Base-by-base conservation (phyloP, 2,113 vertebrate genomes). In the Lutjanus erythropterus region DNA sequence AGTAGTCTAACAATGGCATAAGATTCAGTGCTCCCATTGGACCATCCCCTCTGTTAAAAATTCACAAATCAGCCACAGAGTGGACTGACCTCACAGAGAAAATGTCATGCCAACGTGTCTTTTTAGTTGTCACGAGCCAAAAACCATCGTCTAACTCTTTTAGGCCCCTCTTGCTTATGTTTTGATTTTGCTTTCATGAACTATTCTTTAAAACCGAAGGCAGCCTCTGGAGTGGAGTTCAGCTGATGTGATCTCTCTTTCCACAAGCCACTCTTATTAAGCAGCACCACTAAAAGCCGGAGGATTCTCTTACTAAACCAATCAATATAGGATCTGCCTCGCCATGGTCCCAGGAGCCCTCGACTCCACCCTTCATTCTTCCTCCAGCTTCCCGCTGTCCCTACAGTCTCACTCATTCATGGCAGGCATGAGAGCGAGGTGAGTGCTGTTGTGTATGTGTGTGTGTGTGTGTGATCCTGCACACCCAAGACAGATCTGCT, bases 231-330 rank as follows among this genome's bases (percentile, higher is more conserved):
- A 84, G 86, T 90, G 73, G 84, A 90, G 88, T 83, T 88, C 81
- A 81, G 84, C 83, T 83, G 81, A 91, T 87, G 83, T 42, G 84
- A 91, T 86, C 89, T 77, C 71, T 83, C 86, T 90, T 87, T 87
- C 80, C 80, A 86, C 85, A 74, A 91, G 82, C 84, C 76, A 72
- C 82, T 90, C 90, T 91, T 89, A 92, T 93, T 92, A 92, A 92
- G 88, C 83, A 91, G 88, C 85, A 80, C 80, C 86, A 91, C 89
- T 91, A 92, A 93, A 93, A 91, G 92, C 87, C 69, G 2, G 73
- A 90, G 91, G 92, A 94, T 94, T 93, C 81, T 87, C 91, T 93
- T 92, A 91, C 91, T 87, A 86, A 90, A 92, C 83, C 84, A 93
- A 93, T 93, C 93, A 89, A 94, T 92, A 90, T 33, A 67, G 83